Percentiles rank a stretch among this genome's conserved stretches.
These are phyloP conservation scores for Caenorhabditis sinica DNA, from an alignment of 2,888 invertebrate genomes.

Conservation along the genomic window DNA sequence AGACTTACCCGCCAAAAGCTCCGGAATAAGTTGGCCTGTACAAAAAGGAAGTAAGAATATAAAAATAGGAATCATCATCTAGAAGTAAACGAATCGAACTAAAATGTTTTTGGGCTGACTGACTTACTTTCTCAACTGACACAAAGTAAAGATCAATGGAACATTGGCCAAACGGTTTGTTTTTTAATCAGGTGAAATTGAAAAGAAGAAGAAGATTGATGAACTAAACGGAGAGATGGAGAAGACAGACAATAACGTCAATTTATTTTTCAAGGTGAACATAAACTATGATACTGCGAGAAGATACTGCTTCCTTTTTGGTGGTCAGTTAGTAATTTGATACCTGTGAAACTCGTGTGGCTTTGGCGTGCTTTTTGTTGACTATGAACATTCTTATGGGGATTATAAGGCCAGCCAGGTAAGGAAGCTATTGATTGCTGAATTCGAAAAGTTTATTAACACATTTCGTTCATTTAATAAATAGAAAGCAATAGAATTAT, in stretches of 20 bases:
- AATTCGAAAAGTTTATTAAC: too few species aligned
- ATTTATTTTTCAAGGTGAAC: not conserved
- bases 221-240: not conserved
- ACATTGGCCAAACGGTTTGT: slow-evolving; percentile 53
- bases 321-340: not conserved
- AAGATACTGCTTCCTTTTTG: not conserved
- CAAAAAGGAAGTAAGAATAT: slow-evolving; percentile 11
- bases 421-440: too few species aligned
- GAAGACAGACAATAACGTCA: slow-evolving; percentile 31
- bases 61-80: slow-evolving; percentile 14
- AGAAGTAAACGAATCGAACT: not conserved
- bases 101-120: slow-evolving; percentile 15
- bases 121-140: too few species aligned
- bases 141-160: slow-evolving; percentile 44
- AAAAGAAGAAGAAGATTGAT: not conserved
- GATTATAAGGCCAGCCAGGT: too few species aligned
- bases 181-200: not conserved
- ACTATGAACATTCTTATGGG: too few species aligned
- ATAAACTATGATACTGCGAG: not conserved
- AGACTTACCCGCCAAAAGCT: slow-evolving; percentile 38
- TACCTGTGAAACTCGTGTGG: too few species aligned
- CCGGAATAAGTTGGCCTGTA: slow-evolving; percentile 33
- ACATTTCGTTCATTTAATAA: too few species aligned
- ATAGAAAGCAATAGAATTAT: too few species aligned
- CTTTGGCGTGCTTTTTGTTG: too few species aligned